phyloP scores from a whole-genome alignment of 2,888 invertebrate species.

The Protonemura montana region DNA sequence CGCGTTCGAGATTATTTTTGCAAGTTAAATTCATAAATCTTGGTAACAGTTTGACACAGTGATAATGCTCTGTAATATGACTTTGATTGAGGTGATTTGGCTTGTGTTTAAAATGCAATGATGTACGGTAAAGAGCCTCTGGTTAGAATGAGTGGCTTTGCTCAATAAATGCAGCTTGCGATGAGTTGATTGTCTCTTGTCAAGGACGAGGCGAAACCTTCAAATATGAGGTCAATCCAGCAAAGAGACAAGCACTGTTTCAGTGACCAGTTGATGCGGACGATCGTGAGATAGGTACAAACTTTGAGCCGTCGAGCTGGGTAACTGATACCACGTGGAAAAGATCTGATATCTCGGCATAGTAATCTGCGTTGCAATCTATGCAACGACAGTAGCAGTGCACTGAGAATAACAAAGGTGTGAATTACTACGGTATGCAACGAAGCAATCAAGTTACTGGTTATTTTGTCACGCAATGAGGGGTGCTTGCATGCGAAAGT shows the following conservation, averaged over 20 bases:
- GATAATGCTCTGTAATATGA: background rate
- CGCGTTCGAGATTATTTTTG: background rate
- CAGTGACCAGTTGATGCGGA: background rate
- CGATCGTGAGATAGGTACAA: background rate
- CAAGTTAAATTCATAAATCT: background rate
- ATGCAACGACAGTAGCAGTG: background rate
- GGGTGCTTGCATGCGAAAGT: background rate
- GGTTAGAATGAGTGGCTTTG: background rate
- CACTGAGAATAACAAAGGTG: background rate
- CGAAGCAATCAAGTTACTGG: background rate
- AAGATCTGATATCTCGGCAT: background rate
- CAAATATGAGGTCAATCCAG: slow-evolving; percentile 20
- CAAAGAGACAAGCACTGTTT: background rate
- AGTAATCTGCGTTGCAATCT: background rate
- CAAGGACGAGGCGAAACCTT: slow-evolving; percentile 14
- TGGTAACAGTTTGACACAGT: background rate
- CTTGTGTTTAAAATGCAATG: background rate
- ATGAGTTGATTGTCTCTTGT: background rate
- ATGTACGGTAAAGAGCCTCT: background rate
- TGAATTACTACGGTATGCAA: background rate
- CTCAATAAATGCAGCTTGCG: slow-evolving; percentile 1
- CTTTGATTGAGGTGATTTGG: background rate
- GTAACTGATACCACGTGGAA: background rate
- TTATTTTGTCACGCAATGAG: background rate
- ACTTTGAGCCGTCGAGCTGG: background rate